phyloP scores from a whole-genome alignment of 1,140 invertebrate genomes.

The Tenebrio molitor region DNA sequence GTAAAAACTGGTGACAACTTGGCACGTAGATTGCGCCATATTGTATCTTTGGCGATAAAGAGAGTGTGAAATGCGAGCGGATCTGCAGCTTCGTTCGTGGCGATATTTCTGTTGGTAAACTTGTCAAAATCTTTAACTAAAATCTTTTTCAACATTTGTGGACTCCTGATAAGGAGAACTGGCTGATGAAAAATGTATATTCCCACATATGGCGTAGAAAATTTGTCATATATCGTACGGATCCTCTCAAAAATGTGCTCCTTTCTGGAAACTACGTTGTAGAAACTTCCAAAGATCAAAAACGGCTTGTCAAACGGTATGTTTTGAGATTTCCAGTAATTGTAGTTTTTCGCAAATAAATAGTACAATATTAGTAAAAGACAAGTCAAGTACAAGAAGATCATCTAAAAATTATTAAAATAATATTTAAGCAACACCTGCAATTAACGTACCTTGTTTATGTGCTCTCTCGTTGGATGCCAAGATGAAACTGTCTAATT shows the following conservation, averaged over 20 bases:
- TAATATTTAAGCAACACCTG: too few species aligned
- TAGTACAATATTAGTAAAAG: background rate
- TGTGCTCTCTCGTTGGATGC: too few species aligned
- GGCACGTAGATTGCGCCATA: conserved; percentile 42
- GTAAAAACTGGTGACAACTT: conserved; percentile 50
- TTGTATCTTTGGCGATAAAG: conserved; percentile 39
- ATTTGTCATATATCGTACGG: conserved; percentile 56
- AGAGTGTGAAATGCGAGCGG: conserved; percentile 31
- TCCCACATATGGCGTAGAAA: conserved; percentile 63
- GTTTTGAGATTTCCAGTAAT: conserved; percentile 11
- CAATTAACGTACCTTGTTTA: too few species aligned
- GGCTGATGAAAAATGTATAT: conserved; percentile 65
- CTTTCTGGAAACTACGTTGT: background rate
- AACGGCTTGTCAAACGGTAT: conserved; percentile 13
- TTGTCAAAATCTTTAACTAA: conserved; percentile 59
- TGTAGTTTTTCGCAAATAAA: conserved; percentile 9
- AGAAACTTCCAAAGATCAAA: conserved; percentile 21
- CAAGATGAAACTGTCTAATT: too few species aligned
- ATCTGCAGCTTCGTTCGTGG: conserved; percentile 34
- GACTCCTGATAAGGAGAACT: conserved; percentile 61
- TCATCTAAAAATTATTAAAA: conserved; percentile 24
- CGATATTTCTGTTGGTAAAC: conserved; percentile 38
- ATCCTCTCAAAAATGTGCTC: conserved; percentile 3
- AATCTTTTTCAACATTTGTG: conserved; percentile 67
- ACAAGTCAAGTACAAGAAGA: background rate